Conservation (phyloP, 2,888 invertebrate genomes). For the Diarsia rubi region DNA sequence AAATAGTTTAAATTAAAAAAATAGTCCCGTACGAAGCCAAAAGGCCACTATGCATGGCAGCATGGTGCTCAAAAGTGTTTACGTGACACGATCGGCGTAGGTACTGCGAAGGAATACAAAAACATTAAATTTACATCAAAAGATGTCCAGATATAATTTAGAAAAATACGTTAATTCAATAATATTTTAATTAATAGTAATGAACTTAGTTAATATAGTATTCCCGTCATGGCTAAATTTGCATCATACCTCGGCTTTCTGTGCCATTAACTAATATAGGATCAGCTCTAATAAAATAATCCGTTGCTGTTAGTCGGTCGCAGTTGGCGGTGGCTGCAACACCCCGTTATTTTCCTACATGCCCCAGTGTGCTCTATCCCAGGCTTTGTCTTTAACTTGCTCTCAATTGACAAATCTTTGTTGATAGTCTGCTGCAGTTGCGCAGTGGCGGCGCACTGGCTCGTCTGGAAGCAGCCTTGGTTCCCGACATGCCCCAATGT, state of each 20-base stretch:
- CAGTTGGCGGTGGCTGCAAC: neutral
- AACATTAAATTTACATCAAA: too few species aligned
- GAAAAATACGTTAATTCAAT: too few species aligned
- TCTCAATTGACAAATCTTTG: neutral
- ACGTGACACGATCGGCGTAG: conserved; percentile 32
- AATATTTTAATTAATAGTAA: neutral
- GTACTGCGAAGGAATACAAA: too few species aligned
- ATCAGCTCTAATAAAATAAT: neutral
- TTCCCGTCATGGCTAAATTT: neutral
- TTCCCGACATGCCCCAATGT: conserved; percentile 90
- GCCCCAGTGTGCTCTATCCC: neutral
- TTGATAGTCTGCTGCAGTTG: conserved; percentile 75
- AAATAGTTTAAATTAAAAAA: too few species aligned
- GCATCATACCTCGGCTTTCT: neutral
- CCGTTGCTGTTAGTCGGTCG: neutral
- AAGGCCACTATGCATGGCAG: too few species aligned
- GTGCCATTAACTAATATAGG: neutral
- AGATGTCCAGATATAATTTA: too few species aligned
- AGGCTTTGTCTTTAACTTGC: neutral
- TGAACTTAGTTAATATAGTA: neutral
- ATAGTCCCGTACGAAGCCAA: too few species aligned
- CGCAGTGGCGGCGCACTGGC: conserved; percentile 82
- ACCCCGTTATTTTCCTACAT: neutral
- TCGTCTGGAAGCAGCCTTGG: conserved; percentile 81
- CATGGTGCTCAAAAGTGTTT: conserved; percentile 25